These are phyloP conservation scores for Puntigrus tetrazona DNA, from an alignment of 2,113 vertebrate genomes.

Conservation along the genomic window DNA sequence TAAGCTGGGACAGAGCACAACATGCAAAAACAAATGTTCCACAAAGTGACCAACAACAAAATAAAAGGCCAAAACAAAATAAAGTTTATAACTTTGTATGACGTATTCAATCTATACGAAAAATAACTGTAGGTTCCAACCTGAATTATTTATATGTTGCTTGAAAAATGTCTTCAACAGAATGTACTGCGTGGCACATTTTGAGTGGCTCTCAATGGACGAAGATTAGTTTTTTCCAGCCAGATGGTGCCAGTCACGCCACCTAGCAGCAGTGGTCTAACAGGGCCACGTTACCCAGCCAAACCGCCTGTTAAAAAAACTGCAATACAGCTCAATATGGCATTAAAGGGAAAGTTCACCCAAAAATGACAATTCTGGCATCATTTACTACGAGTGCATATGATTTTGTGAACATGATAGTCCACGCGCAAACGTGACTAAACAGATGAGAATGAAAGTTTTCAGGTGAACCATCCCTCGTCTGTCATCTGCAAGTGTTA, in stretches of 20 bases:
- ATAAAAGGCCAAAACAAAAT: background rate
- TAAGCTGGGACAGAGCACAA: background rate
- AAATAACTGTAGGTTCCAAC: background rate
- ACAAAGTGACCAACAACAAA: background rate
- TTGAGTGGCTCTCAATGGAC: background rate
- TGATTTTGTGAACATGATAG: background rate
- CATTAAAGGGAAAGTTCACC: background rate
- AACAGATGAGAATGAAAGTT: background rate
- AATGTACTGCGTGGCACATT: background rate
- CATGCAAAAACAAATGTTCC: background rate
- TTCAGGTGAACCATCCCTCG: background rate
- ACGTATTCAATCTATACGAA: background rate
- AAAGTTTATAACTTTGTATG: background rate
- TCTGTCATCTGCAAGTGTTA: background rate
- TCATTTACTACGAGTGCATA: background rate
- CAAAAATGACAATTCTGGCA: background rate
- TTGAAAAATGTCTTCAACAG: background rate
- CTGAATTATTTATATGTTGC: background rate
- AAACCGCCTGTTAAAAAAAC: background rate
- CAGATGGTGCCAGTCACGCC: constrained; percentile 15
- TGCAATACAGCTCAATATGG: background rate
- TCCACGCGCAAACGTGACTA: background rate
- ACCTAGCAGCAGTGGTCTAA: background rate
- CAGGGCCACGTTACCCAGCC: background rate
- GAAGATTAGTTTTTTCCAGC: constrained; percentile 1